These are phyloP conservation scores for Carassius carassius DNA, from an alignment of 2,113 vertebrate genomes.

Conservation along the genomic window DNA sequence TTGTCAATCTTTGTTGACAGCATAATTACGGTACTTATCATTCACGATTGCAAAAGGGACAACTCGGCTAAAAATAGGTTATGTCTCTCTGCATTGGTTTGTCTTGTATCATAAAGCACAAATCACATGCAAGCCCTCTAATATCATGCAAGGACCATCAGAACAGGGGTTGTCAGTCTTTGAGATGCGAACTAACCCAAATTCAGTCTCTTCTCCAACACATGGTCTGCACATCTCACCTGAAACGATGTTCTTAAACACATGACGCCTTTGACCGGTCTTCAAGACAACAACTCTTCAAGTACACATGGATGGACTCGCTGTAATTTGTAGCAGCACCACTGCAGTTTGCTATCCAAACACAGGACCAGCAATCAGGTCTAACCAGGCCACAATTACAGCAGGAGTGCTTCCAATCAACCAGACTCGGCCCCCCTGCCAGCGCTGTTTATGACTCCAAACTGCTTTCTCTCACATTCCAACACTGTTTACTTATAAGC, in stretches of 20 bases:
- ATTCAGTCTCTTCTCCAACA: neutral
- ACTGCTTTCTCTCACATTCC: conserved; percentile 55
- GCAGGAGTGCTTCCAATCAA: conserved; percentile 68
- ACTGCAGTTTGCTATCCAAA: conserved; percentile 75
- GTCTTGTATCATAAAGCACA: neutral
- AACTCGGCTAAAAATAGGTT: conserved; percentile 17
- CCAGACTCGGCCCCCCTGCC: conserved; percentile 41
- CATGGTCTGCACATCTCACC: neutral
- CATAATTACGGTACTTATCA: conserved; percentile 50
- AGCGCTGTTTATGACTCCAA: conserved; percentile 60
- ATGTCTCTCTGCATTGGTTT: conserved; percentile 1
- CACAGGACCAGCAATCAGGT: conserved; percentile 69
- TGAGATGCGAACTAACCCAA: neutral
- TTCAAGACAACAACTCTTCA: conserved; percentile 1
- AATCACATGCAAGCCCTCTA: neutral
- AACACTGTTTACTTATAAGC: conserved; percentile 54
- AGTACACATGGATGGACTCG: conserved; percentile 39
- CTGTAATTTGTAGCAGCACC: conserved; percentile 73
- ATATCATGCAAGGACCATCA: neutral
- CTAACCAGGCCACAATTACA: conserved; percentile 73
- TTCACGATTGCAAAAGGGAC: conserved; percentile 20
- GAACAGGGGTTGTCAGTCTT: neutral
- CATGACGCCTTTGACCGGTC: no score
- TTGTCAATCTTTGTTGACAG: conserved; percentile 55
- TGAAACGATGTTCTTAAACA: neutral